Evolutionary conservation across 2,113 vertebrate species (phyloP).

Genomic region (Clupea harengus): DNA sequence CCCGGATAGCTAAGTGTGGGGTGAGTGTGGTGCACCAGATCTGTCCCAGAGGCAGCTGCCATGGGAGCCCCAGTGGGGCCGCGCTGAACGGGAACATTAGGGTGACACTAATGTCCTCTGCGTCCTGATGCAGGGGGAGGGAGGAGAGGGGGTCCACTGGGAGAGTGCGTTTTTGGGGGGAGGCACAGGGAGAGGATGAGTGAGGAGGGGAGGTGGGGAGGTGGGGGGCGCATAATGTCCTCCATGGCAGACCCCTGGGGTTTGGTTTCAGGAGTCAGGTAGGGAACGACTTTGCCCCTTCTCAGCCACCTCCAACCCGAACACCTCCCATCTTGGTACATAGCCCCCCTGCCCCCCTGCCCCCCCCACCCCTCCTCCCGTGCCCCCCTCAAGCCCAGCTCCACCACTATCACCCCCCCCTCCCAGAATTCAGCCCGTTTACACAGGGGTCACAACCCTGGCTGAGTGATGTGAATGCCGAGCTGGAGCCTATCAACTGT

Average conservation of each 20-base stretch:
- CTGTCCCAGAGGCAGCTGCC: neutral
- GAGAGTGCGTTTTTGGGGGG: neutral
- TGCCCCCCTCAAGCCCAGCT: neutral
- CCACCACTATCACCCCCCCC: constrained; percentile 18
- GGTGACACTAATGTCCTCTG: constrained; percentile 38
- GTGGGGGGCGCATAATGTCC: constrained; percentile 18
- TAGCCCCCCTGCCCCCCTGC: neutral
- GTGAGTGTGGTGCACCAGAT: neutral
- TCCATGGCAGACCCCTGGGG: constrained; percentile 35
- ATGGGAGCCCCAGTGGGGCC: neutral
- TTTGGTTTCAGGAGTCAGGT: constrained; percentile 33
- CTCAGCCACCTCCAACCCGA: neutral
- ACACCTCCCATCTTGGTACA: neutral
- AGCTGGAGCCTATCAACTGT: constrained; percentile 63
- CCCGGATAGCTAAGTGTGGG: neutral
- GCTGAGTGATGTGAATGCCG: constrained; percentile 65
- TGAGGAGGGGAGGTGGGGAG: neutral
- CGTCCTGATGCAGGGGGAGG: neutral
- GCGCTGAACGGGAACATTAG: constrained; percentile 37
- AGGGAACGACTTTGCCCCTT: constrained; percentile 8
- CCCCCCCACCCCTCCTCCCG: neutral
- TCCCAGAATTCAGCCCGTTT: constrained; percentile 58
- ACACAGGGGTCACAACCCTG: constrained; percentile 67
- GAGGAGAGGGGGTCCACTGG: neutral
- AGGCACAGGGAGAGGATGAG: neutral